Evolutionary conservation across 2,797 vertebrate species (phyloP), one percentile per base, ranked within the genome.

Genomic region (Sebastes jordani): DNA sequence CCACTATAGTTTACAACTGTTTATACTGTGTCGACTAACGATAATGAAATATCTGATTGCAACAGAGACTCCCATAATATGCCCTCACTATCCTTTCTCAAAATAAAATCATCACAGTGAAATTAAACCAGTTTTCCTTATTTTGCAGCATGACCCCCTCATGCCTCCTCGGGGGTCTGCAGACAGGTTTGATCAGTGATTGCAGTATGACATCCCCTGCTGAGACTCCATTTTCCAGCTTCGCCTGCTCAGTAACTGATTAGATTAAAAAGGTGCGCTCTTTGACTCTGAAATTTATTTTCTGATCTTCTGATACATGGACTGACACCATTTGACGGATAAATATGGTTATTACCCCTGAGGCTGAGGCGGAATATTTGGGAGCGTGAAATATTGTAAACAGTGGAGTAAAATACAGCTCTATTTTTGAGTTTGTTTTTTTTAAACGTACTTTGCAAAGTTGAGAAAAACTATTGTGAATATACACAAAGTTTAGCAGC

Each of bases 171-270:
- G 13, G 81, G 70, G 76, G 64, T 80, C 71, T 71, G 69, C 63
- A 87, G 74, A 77, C 83, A 86, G 70, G 82, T 89, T 82, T 85
- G 83, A 86, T 87, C 81, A 76, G 82, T 87, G 89, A 91, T 89
- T 89, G 87, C 82, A 29, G 68, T 58, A 62, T 77, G 85, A 84
- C 83, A 59, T 68, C 58, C 80, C 84, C 84, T 52, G 88, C 86
- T 70, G 83, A 76, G 82, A 82, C 71, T 87, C 72, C 20, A 76
- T 88, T 87, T 90, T 71, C 80, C 71, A 65, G 74, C 83, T 73
- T 71, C 16, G 25, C 64, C 72, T 84, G 55, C 85, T 81, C 69
- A 55, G 36, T 61, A 71, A 68, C 32, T 65, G 69, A 77, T 86
- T 73, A 46, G 71, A 91, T 89, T 88, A 54, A 87, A 89, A 90